phyloP scores from a whole-genome alignment of 2,888 invertebrate genomes.

The Hesperia comma region DNA sequence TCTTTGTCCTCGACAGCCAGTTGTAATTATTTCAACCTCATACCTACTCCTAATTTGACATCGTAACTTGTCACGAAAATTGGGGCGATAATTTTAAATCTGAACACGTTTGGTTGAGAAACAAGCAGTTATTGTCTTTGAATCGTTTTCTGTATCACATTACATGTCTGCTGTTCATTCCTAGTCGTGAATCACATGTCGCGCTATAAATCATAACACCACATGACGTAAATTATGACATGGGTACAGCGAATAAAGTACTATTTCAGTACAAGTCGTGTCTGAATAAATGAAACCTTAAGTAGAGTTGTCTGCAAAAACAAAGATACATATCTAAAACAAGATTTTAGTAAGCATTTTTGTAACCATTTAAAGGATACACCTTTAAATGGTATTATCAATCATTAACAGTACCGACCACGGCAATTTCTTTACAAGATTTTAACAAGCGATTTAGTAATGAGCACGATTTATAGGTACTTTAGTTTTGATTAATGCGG shows the following conservation, averaged over 20 bases:
- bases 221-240: conserved; percentile 24
- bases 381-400: not conserved
- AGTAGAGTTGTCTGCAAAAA: conserved; percentile 4
- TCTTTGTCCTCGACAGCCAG: conserved; percentile 67
- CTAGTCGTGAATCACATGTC: conserved; percentile 27
- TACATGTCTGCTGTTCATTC: conserved; percentile 11
- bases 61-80: conserved; percentile 32
- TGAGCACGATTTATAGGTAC: conserved; percentile 18
- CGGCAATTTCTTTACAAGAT: not conserved
- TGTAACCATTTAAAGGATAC: not conserved
- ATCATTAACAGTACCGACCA: conserved; percentile 1
- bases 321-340: not conserved
- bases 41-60: conserved; percentile 34
- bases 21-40: conserved; percentile 70
- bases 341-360: not conserved
- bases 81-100: conserved; percentile 31
- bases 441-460: conserved; percentile 10
- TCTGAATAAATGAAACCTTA: not conserved
- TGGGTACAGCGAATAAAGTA: conserved; percentile 18
- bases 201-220: conserved; percentile 29
- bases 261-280: conserved; percentile 5
- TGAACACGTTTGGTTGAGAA: conserved; percentile 29
- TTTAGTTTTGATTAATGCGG: conserved; percentile 22
- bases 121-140: conserved; percentile 30
- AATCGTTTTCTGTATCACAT: conserved; percentile 19